phyloP scores from a whole-genome alignment of 2,888 invertebrate genomes.

The Xestobium rufovillosum region DNA sequence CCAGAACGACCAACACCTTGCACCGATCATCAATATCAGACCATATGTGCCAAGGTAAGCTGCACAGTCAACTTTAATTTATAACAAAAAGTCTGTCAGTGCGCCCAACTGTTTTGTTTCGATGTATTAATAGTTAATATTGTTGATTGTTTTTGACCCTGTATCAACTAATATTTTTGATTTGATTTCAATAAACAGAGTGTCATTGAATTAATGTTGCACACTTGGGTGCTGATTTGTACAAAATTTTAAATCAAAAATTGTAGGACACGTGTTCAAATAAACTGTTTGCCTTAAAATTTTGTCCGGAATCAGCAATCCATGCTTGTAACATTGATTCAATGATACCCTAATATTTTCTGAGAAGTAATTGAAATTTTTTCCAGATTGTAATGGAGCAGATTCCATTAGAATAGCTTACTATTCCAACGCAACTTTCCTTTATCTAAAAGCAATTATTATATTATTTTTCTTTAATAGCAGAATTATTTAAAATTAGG shows the following conservation, averaged over 20 bases:
- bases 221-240: too few species aligned
- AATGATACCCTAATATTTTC: too few species aligned
- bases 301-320: too few species aligned
- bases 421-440: constrained; percentile 17
- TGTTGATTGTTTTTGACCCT: constrained; percentile 9
- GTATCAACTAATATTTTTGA: constrained; percentile 10
- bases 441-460: constrained; percentile 11
- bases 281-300: too few species aligned
- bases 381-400: constrained; percentile 67
- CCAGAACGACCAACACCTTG: constrained; percentile 77
- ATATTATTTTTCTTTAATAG: constrained; percentile 14
- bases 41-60: constrained; percentile 79
- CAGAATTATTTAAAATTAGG: constrained; percentile 25
- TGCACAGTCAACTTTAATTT: constrained; percentile 20
- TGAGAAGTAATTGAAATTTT: too few species aligned
- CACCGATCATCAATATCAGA: constrained; percentile 76
- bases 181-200: constrained; percentile 10
- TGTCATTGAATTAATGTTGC: too few species aligned
- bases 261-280: too few species aligned
- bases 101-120: constrained; percentile 29
- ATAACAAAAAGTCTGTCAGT: constrained; percentile 32
- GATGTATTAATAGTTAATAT: not conserved
- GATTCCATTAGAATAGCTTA: constrained; percentile 57
- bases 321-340: too few species aligned
- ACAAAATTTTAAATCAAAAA: too few species aligned